phyloP scores from a whole-genome alignment of 2,797 vertebrate species.

The Arctocebus calabarensis region DNA sequence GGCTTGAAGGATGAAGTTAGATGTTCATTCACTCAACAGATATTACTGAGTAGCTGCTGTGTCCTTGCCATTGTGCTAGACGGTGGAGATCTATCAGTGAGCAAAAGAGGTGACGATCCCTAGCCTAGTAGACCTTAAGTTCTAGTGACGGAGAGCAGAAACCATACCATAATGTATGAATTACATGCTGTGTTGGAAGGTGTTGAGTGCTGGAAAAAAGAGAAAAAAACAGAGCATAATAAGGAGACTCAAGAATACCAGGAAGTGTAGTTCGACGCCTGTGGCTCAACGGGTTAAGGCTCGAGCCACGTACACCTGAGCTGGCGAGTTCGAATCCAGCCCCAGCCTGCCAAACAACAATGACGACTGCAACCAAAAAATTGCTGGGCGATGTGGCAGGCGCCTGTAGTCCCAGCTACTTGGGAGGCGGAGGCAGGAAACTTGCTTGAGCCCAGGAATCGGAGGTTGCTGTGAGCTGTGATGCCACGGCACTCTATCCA shows the following conservation, averaged over 20 bases:
- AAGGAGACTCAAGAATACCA: background rate
- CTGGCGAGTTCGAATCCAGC: too few species aligned
- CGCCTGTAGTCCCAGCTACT: too few species aligned
- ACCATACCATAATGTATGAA: background rate
- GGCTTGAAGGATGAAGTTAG: background rate
- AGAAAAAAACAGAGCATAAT: background rate
- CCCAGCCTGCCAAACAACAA: too few species aligned
- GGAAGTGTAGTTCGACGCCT: too few species aligned
- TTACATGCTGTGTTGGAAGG: background rate
- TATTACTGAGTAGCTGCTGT: background rate
- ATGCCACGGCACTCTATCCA: too few species aligned
- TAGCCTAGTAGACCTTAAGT: background rate
- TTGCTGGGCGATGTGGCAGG: too few species aligned
- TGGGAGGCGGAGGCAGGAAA: too few species aligned
- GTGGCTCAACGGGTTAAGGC: too few species aligned
- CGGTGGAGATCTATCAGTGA: background rate
- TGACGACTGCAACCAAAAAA: too few species aligned
- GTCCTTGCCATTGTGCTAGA: background rate
- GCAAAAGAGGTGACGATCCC: background rate
- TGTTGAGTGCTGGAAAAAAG: background rate
- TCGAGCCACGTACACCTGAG: too few species aligned
- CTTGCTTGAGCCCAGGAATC: too few species aligned
- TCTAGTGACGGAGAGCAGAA: background rate
- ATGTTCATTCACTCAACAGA: background rate
- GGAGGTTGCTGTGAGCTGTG: too few species aligned